Base-by-base conservation (phyloP, 2,888 invertebrate species). In the Biston stratarius region DNA sequence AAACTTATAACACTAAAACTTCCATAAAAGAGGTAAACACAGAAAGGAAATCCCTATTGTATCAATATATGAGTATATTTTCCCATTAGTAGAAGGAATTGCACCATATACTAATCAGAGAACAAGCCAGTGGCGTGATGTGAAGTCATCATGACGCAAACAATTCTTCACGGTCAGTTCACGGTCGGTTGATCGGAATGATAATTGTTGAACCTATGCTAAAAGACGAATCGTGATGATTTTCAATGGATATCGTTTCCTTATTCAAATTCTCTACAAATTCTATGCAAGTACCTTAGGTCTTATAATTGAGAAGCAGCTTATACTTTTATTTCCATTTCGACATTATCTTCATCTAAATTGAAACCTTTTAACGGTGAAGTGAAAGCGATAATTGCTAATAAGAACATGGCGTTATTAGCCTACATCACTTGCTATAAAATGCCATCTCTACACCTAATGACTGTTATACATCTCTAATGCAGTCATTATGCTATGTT, bases 161-260 rank as follows among this genome's bases (percentile, higher is more conserved):
- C 66, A n/a, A 70, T 66, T 66, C 53, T 68, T 70, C 71, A 74
- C 71, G 77, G 75, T 72, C 75, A 73, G 76, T 76, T 76, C 77
- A 80, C 70, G 77, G 79, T 67, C 77, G 64, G 52, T 56, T 61
- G 61, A 69, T 70, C 60, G 48, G 53, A 49, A 56, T 52, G 52
- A 67, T 68, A 67, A 61, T 64, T 42, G 67, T 61, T 48, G 71
- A 69, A 58, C 58, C 61, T 53, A 64, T 70, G 69, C 59, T 69
- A 64, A 71, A 67, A 58, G 45, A 49, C 52, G 34, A 61, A 70
- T 64, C 66, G 70, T 69, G 64, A 67, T 47, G 47, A 67, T 48
- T 67, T 59, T 52, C 58, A 61, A 65, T 67, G 15, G 44, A 60
- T 34, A 9, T 6, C 24, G 45, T 53, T 62, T 61, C 66, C 59